Evolutionary conservation across 2,888 invertebrate genomes (phyloP), one percentile per base, ranked within the genome.

Genomic region (Agrotis clavis): DNA sequence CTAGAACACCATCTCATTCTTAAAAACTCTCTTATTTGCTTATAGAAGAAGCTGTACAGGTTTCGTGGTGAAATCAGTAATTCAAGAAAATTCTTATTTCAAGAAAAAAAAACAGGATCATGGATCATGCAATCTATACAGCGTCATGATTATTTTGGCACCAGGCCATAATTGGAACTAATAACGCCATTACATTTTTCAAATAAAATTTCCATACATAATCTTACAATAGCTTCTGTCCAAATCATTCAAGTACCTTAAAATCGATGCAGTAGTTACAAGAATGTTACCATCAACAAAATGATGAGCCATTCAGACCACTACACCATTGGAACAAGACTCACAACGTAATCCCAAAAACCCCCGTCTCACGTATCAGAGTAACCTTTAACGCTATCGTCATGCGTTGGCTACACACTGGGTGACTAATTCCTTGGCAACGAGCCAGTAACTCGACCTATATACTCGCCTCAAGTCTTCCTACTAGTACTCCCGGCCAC

Each of bases 391-490:
- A 82, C 81, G 86, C 83, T 82, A 87, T 82, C 92, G 92, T 91
- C 93, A 92, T 87, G 86, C 83, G 87, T 91, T 92, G 93, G 92
- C 93, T 89, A 85, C 91, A 88, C 89, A 84, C 85, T 83, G 87
- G 88, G 91, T 95, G 95, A 95, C 91, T 95, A 94, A 95, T 86
- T 77, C 87, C 79, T 88, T 96, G 96, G 96, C 94, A 85, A 18
- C 13, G 16, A 60, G 93, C 96, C 96, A 96, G 92, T 90, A 71
- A 82, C 91, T 91, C 95, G 96, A 96, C 96, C 96, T 95, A 96
- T 92, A 93, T 95, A 93, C 93, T 79, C 87, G 86, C 80, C 86
- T 86, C 86, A 76, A 82, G 90, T 92, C 95, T 95, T 95, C 95
- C 94, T 94, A 93, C 91, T 92, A 89, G 87, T 84, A 82, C 79